Base-by-base conservation (phyloP, 2,888 invertebrate species). In the Stenolophus ochropezus region DNA sequence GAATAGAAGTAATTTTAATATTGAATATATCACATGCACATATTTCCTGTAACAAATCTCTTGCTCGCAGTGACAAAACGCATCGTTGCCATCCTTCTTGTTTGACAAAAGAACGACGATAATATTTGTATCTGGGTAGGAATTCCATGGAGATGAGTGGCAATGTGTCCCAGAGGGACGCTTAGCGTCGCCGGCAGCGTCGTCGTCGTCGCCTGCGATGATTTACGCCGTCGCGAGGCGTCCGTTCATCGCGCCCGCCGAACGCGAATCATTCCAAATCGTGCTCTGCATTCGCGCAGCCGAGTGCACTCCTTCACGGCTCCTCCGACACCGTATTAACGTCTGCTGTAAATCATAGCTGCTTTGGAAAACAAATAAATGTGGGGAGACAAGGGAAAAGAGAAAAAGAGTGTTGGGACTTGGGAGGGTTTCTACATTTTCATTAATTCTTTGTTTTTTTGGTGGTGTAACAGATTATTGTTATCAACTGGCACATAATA, bases 91-190 rank as follows among this genome's bases (percentile, higher is more conserved):
- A 77, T 77, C 16, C 21, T 77, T 77, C 77, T 27, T 75, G 53
- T 11, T 75, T 53, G 53, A 53, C 53, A 53, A 51, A 51, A 75
- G 47, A 61, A 61, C 58, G 21, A 47, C 61, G 33, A 42, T 58
- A 61, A 77, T 61, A 77, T 77, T 42, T 58, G 58, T 61, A 77
- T 74, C 77, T 77, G 18, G 58, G 58, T 77, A 61, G 58, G 58
- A 77, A 77, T 27, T 77, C 58, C 58, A 58, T 77, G 23, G 61
- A 81, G 80, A 82, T 81, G 82, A 81, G 79, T 81, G 83, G 85
- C 86, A 86, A 87, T 86, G 86, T 84, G 85, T 86, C 87, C 87
- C 85, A 82, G 53, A 84, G 86, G 87, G 83, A 84, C 86, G 86
- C 86, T 87, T 86, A 86, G 81, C 85, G 85, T 84, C 84, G 85